These are phyloP conservation scores for Paguma larvata DNA, from an alignment of 2,797 vertebrate genomes.

Conservation along the genomic window DNA sequence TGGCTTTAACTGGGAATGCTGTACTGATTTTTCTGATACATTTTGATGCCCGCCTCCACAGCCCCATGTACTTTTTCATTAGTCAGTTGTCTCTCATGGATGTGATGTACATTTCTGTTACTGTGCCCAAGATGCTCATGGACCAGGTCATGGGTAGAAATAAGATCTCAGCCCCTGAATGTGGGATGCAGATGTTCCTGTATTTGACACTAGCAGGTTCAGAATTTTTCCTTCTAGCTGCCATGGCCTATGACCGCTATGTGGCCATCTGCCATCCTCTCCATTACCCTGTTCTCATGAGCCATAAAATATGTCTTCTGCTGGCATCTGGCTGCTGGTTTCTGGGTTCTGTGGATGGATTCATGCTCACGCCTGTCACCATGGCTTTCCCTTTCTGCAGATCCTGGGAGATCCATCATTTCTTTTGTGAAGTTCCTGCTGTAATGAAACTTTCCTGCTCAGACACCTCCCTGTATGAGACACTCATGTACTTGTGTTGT, in stretches of 20 bases:
- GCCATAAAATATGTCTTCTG: background rate
- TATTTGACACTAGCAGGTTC: constrained; percentile 25
- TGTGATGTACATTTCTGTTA: constrained; percentile 60
- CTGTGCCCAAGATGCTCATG: constrained; percentile 68
- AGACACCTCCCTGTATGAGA: background rate
- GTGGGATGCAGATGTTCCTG: constrained; percentile 72
- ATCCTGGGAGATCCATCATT: background rate
- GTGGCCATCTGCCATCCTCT: constrained; percentile 29
- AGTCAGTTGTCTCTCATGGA: constrained; percentile 58
- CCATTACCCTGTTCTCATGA: background rate
- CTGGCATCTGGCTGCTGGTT: background rate
- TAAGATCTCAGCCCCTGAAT: constrained; percentile 49
- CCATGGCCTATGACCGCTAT: constrained; percentile 49
- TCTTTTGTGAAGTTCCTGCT: background rate
- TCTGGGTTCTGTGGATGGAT: background rate
- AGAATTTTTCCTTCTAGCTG: constrained; percentile 59
- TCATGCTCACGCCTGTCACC: background rate
- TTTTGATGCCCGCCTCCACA: background rate
- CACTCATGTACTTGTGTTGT: background rate
- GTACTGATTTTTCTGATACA: background rate
- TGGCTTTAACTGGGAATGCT: background rate
- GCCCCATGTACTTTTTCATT: constrained; percentile 63
- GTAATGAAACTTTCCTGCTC: background rate
- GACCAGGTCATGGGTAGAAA: constrained; percentile 27
- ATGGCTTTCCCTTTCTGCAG: background rate